Base-by-base conservation (phyloP, 2,797 vertebrate species). In the Cynodonichthys magdalenae region DNA sequence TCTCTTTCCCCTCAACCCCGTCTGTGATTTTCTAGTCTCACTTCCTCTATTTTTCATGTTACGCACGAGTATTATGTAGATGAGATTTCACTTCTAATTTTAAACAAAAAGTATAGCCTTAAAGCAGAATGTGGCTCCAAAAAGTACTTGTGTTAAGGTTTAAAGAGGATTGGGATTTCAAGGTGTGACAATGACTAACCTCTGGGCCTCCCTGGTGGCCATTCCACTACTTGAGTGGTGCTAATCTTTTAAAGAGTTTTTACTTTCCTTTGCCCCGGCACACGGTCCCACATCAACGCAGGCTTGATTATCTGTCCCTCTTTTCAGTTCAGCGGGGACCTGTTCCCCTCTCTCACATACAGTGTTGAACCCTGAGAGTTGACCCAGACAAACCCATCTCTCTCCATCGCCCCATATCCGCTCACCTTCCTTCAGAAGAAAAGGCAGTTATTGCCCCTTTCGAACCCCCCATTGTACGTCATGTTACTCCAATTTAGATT, bases 171-270 rank as follows among this genome's bases (percentile, higher is more conserved):
- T 70, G 72, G 67, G 74, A 81, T 56, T 75, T 71, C 15, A 63
- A 82, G 80, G 78, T 76, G 63, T 59, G 56, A 83, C 76, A 64
- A 63, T 80, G 65, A 58, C 78, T 86, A 70, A 74, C 54, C 66
- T 75, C 50, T 48, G 18, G 48, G 60, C 60, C 70, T 82, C 85
- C 81, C 85, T 63, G 59, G 86, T 73, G 83, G 83, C 77, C 42
- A 57, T 82, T 89, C 74, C 70, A 65, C 71, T 69, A 66, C 81
- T 87, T 53, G 59, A 85, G 61, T 54, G 65, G 67, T 73, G 75
- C 82, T 90, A 87, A 92, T 90, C 87, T 91, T 71, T 88, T 87
- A 83, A 89, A 87, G 77, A 83, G 68, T 82, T 89, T 90, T 78
- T 63, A 71, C 84, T 90, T 79, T 88, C 69, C 74, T 83, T 77